phyloP scores from a whole-genome alignment of 1,140 invertebrate species.

The Neotoxoptera formosana region DNA sequence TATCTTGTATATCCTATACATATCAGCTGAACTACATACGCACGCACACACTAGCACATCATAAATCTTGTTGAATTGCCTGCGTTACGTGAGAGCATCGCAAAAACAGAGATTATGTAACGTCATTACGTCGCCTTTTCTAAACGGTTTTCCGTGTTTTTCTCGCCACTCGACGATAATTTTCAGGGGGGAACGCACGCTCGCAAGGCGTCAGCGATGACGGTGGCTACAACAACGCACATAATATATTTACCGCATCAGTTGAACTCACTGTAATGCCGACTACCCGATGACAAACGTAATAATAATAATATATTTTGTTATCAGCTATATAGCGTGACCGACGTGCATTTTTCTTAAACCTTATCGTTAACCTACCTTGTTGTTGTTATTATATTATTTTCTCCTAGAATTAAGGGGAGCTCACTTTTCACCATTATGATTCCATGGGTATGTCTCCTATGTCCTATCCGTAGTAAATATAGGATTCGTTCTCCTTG shows the following conservation, averaged over 20 bases:
- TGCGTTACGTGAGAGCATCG: slow-evolving; percentile 44
- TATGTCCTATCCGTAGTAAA: neutral
- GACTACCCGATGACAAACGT: neutral
- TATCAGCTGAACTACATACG: neutral
- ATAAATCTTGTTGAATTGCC: slow-evolving; percentile 50
- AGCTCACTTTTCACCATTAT: too few species aligned
- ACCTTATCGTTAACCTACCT: neutral
- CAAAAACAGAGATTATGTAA: slow-evolving; percentile 48
- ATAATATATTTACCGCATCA: neutral
- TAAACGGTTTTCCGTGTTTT: slow-evolving; percentile 56
- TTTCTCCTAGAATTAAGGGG: too few species aligned
- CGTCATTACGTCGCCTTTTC: slow-evolving; percentile 40
- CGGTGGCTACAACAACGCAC: neutral
- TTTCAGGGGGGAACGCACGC: neutral
- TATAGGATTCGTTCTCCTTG: neutral
- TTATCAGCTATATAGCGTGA: neutral
- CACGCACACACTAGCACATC: neutral
- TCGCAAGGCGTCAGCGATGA: neutral
- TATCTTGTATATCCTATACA: neutral
- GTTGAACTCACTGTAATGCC: neutral
- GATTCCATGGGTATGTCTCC: too few species aligned
- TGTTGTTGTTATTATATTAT: neutral
- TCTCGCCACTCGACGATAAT: neutral
- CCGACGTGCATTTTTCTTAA: neutral
- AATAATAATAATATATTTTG: neutral